phyloP scores from a whole-genome alignment of 1,140 invertebrate species.

The Trichomalopsis sarcophagae region DNA sequence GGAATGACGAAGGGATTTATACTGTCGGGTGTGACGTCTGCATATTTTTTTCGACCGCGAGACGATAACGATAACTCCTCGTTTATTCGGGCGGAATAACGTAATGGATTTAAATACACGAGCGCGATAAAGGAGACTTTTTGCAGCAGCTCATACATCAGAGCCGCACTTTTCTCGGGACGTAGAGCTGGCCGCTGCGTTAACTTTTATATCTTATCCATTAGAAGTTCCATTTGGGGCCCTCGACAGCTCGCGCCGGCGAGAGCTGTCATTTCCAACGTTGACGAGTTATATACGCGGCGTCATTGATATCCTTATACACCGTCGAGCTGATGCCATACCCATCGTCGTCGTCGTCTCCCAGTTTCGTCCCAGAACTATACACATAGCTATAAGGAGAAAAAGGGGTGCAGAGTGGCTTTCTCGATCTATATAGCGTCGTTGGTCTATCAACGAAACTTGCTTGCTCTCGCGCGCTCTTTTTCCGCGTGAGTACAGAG shows the following conservation, averaged over 20 bases:
- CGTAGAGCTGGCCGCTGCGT: constrained; percentile 39
- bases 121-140: background rate
- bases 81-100: too few relatives aligned
- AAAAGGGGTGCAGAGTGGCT: constrained; percentile 51
- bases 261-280: constrained; percentile 63
- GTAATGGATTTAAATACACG: background rate
- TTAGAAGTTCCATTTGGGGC: constrained; percentile 68
- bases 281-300: constrained; percentile 63
- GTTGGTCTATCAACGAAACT: constrained; percentile 49
- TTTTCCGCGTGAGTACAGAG: constrained; percentile 17
- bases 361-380: background rate
- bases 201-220: constrained; percentile 69
- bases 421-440: constrained; percentile 34
- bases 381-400: background rate
- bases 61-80: too few relatives aligned
- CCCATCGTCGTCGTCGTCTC: constrained; percentile 5
- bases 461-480: constrained; percentile 5
- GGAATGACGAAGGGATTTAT: background rate
- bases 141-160: background rate
- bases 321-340: background rate
- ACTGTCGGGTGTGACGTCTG: too few relatives aligned
- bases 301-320: constrained; percentile 60
- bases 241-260: constrained; percentile 27
- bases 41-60: too few relatives aligned
- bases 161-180: background rate